Evolutionary conservation across 2,113 vertebrate genomes (phyloP).

Genomic region (Butastur rufipennis): DNA sequence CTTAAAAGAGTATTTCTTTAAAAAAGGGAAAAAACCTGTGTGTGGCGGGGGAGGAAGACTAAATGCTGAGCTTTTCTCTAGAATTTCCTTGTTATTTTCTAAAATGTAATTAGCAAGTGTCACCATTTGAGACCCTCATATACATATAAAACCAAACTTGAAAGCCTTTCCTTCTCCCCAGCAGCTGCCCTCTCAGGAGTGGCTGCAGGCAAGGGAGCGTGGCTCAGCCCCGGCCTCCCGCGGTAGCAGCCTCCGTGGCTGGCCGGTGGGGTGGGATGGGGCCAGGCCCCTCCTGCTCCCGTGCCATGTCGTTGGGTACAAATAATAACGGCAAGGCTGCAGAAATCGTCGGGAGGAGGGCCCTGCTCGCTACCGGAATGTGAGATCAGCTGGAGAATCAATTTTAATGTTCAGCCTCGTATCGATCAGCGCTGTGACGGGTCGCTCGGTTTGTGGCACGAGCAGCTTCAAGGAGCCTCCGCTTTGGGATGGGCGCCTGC

Average conservation of each 20-base stretch:
- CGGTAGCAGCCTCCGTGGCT: not conserved
- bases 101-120: not conserved
- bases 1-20: constrained; percentile 15
- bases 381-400: not conserved
- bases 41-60: not conserved
- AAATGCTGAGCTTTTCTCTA: not conserved
- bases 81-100: constrained; percentile 7
- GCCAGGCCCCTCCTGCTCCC: not conserved
- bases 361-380: accelerated
- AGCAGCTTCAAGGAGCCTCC: not conserved
- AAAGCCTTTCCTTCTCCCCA: not conserved
- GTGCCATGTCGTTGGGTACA: accelerated
- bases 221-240: not conserved
- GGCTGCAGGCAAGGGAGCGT: not conserved
- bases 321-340: accelerated
- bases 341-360: not conserved
- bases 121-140: not conserved
- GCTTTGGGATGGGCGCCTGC: accelerated
- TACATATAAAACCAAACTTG: not conserved
- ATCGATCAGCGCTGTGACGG: not conserved
- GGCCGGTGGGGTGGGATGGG: too few relatives aligned
- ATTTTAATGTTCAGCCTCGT: not conserved
- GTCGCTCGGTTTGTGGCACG: not conserved
- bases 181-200: not conserved
- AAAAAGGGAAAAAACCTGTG: not conserved